Evolutionary conservation across 2,888 invertebrate species (phyloP).

Genomic region (Pachydiplax longipennis): DNA sequence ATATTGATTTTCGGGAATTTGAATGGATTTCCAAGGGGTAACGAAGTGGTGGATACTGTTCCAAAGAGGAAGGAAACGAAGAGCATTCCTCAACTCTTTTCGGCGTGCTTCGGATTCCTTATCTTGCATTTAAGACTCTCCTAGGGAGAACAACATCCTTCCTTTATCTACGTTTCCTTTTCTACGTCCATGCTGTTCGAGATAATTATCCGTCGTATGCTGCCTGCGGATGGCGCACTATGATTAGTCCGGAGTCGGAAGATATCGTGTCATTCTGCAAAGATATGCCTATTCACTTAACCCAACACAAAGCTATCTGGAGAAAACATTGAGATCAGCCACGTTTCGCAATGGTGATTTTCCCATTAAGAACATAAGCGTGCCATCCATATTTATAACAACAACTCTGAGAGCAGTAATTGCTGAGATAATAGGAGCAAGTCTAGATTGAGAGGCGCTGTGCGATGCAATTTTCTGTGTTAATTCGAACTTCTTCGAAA

Average conservation of each 20-base stretch:
- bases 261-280: no score
- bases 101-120: not conserved
- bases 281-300: no score
- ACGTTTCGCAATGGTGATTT: not conserved
- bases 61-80: not conserved
- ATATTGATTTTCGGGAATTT: no score
- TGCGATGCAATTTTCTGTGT: no score
- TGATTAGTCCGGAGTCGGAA: no score
- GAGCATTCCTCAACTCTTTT: not conserved
- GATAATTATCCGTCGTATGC: no score
- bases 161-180: not conserved
- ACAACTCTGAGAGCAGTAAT: no score
- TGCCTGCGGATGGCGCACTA: no score
- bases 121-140: not conserved
- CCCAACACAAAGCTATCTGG: not conserved
- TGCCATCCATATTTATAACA: not conserved
- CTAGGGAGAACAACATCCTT: not conserved
- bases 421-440: no score
- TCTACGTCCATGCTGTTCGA: not conserved
- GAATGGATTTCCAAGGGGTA: not conserved
- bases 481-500: no score
- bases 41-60: not conserved
- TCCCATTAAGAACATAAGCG: not conserved
- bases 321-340: not conserved
- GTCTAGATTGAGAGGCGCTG: no score